phyloP scores from a whole-genome alignment of 2,113 vertebrate species.

The Eretmochelys imbricata region DNA sequence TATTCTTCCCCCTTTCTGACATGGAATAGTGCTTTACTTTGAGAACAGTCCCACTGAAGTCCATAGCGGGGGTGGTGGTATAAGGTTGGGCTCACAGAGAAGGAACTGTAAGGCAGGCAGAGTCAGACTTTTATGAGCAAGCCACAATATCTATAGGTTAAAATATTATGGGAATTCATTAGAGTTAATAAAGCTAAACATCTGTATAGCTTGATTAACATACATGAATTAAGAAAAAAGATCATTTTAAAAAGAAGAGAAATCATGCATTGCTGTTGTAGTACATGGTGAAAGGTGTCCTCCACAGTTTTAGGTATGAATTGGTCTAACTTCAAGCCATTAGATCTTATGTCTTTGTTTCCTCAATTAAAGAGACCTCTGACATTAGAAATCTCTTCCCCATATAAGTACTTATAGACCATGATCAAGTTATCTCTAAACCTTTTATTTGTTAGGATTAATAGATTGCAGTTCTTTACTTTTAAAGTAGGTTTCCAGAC shows the following conservation, averaged over 20 bases:
- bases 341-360: not conserved
- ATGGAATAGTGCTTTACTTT: not conserved
- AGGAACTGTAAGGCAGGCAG: not conserved
- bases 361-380: not conserved
- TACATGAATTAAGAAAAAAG: no score
- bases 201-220: not conserved
- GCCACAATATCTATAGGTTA: not conserved
- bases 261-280: not conserved
- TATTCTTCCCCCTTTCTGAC: slow-evolving; percentile 15
- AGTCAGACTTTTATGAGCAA: not conserved
- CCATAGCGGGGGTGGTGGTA: not conserved
- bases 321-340: not conserved
- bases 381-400: not conserved
- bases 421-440: not conserved
- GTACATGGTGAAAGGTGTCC: not conserved
- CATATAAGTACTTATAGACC: not conserved
- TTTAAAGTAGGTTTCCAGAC: not conserved
- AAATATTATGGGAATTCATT: not conserved
- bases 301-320: not conserved
- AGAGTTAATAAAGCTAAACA: accelerated
- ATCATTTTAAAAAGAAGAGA: not conserved
- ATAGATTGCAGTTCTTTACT: not conserved
- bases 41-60: not conserved
- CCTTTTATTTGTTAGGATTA: not conserved
- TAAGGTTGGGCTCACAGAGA: not conserved